These are phyloP conservation scores for Corythoichthys intestinalis DNA, from an alignment of 2,113 vertebrate genomes.

Conservation along the genomic window DNA sequence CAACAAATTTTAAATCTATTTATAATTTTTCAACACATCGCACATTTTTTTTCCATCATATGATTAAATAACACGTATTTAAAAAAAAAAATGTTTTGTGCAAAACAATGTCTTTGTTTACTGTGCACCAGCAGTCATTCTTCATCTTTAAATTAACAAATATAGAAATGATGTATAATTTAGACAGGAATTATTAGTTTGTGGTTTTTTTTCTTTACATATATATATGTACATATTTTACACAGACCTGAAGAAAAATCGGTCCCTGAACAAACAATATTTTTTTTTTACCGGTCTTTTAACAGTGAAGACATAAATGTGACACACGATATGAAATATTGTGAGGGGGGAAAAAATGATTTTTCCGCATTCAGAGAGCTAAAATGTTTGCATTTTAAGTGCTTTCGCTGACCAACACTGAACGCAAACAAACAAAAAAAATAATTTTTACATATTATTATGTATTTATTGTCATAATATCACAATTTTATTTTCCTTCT, in stretches of 20 bases:
- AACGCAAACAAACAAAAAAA: neutral
- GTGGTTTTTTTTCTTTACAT: slow-evolving; percentile 45
- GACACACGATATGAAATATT: slow-evolving; percentile 2
- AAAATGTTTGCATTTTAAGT: slow-evolving; percentile 79
- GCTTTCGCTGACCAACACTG: slow-evolving; percentile 81
- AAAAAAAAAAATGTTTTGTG: slow-evolving; percentile 85
- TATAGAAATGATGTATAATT: slow-evolving; percentile 84
- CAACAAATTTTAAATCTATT: slow-evolving; percentile 78
- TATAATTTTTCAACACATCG: slow-evolving; percentile 50
- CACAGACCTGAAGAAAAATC: slow-evolving; percentile 77
- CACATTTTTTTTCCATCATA: slow-evolving; percentile 65
- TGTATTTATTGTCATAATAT: neutral
- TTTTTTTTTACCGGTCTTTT: slow-evolving; percentile 13
- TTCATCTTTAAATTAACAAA: slow-evolving; percentile 80
- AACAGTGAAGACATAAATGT: slow-evolving; percentile 31
- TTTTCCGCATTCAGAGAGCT: neutral
- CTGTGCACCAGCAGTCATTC: slow-evolving; percentile 77
- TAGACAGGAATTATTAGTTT: slow-evolving; percentile 73
- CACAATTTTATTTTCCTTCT: neutral
- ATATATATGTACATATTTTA: slow-evolving; percentile 75
- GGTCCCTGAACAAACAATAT: slow-evolving; percentile 61
- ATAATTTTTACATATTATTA: too few relatives aligned
- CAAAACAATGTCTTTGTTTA: slow-evolving; percentile 88
- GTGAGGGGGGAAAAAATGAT: too few relatives aligned
- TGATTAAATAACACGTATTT: slow-evolving; percentile 81